Evolutionary conservation across 2,113 vertebrate genomes (phyloP).

Genomic region (Barnardius zonarius): DNA sequence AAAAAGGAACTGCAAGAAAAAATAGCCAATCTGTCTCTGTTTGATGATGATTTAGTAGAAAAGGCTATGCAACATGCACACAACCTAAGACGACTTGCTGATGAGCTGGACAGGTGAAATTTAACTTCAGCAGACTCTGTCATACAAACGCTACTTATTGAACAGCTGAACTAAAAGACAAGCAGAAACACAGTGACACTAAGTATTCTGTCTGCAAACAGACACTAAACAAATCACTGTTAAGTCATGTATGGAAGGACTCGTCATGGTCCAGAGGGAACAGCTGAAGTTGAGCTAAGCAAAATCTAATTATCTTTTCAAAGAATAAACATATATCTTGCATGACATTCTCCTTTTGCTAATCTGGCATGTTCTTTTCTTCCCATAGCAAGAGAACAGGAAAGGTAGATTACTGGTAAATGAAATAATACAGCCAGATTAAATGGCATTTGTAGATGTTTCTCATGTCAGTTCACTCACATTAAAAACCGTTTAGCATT

Average conservation of each 20-base stretch:
- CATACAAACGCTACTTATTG: background rate
- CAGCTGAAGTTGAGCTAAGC: background rate
- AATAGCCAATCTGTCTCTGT: conserved; percentile 80
- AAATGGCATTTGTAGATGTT: background rate
- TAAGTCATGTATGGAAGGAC: background rate
- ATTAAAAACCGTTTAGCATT: background rate
- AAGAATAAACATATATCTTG: background rate
- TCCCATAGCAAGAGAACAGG: background rate
- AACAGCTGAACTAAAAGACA: background rate
- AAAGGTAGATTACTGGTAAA: background rate
- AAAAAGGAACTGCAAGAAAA: conserved; percentile 78
- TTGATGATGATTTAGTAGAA: conserved; percentile 82
- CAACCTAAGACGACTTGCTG: conserved; percentile 80
- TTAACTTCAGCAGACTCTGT: background rate
- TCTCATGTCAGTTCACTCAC: background rate
- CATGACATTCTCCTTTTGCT: background rate
- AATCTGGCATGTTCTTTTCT: background rate
- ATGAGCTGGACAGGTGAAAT: conserved; percentile 82
- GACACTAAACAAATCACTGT: background rate
- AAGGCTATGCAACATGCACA: conserved; percentile 80
- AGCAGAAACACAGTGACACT: background rate
- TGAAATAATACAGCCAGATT: background rate
- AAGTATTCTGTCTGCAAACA: background rate
- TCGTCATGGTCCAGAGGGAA: background rate
- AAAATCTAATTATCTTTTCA: background rate